phyloP scores from a whole-genome alignment of 2,797 vertebrate genomes.

The Anas acuta region DNA sequence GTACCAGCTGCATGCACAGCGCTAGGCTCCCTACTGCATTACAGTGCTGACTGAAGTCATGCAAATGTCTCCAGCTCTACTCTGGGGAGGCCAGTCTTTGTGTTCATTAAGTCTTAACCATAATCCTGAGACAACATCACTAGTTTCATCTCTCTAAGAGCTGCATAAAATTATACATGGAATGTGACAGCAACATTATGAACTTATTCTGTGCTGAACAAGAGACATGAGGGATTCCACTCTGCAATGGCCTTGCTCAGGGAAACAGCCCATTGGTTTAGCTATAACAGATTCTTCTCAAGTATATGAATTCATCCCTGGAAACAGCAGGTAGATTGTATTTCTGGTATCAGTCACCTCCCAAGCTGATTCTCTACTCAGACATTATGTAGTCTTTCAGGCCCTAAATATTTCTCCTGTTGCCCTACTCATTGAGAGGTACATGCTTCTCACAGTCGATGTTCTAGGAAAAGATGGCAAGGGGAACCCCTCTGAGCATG shows the following conservation, averaged over 20 bases:
- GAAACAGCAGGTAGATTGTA: background rate
- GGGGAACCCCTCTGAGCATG: background rate
- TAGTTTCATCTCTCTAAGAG: background rate
- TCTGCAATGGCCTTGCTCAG: background rate
- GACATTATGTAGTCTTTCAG: background rate
- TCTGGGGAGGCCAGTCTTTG: background rate
- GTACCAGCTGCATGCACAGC: background rate
- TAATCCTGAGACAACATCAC: background rate
- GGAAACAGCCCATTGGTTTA: background rate
- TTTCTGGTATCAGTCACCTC: background rate
- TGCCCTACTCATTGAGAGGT: background rate
- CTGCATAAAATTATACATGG: background rate
- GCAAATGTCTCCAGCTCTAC: background rate
- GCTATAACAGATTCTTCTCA: background rate
- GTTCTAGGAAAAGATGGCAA: no score
- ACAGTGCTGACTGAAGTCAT: background rate
- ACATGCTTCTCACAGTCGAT: fast-evolving
- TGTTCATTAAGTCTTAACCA: background rate
- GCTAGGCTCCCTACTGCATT: fast-evolving
- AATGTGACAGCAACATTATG: fast-evolving
- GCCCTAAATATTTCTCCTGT: background rate
- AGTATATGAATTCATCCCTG: background rate
- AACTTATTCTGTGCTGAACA: background rate
- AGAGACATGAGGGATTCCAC: background rate
- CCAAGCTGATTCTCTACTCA: background rate